phyloP scores from a whole-genome alignment of 2,888 invertebrate genomes.

The Synergus japonicus region DNA sequence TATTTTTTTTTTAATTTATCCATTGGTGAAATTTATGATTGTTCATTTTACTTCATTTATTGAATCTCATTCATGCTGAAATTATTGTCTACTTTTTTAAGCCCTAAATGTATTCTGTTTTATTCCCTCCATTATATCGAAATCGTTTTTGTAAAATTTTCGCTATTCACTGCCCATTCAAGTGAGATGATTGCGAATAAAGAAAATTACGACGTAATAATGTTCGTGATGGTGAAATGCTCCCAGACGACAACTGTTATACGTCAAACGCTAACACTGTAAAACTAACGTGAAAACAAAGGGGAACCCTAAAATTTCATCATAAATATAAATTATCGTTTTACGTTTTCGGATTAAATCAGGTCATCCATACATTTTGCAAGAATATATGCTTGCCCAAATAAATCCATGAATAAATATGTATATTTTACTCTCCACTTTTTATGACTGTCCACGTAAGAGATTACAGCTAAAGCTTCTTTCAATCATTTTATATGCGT shows the following conservation, averaged over 20 bases:
- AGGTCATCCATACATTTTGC: background rate
- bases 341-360: constrained; percentile 25
- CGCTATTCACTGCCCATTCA: constrained; percentile 8
- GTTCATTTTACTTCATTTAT: background rate
- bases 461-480: background rate
- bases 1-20: too few species aligned
- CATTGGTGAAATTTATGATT: background rate
- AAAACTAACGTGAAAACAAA: constrained; percentile 13
- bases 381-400: background rate
- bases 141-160: background rate
- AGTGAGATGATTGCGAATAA: constrained; percentile 11
- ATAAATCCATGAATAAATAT: constrained; percentile 33
- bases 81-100: background rate
- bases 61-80: background rate
- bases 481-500: constrained; percentile 3
- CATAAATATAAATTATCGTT: constrained; percentile 3
- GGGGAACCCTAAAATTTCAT: constrained; percentile 2
- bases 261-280: background rate
- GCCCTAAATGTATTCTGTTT: background rate
- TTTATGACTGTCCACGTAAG: background rate
- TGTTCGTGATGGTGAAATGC: background rate
- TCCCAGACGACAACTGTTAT: background rate
- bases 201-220: constrained; percentile 10
- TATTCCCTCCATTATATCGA: background rate
- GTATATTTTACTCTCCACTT: constrained; percentile 22